Evolutionary conservation across 2,797 vertebrate species (phyloP).

Genomic region (Chrosomus eos): DNA sequence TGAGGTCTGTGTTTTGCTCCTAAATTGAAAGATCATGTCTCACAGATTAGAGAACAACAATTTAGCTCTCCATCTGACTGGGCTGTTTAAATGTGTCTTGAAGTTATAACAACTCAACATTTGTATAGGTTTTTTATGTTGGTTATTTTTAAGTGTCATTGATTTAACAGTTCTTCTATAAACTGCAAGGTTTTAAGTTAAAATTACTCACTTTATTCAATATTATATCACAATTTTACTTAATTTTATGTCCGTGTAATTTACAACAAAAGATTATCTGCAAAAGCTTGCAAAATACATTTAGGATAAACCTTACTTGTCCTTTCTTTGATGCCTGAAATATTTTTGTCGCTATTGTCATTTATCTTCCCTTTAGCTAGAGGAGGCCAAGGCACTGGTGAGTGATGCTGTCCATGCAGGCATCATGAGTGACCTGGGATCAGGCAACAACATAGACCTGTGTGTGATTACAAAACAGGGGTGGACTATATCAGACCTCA

Average conservation of each 20-base stretch:
- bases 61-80: background rate
- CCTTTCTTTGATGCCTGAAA: background rate
- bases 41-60: too few relatives aligned
- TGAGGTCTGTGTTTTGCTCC: background rate
- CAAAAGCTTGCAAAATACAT: background rate
- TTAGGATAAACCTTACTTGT: background rate
- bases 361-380: slow-evolving; percentile 74
- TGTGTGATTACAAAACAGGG: slow-evolving; percentile 87
- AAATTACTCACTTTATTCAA: too few relatives aligned
- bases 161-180: background rate
- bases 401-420: slow-evolving; percentile 85
- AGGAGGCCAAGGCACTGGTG: slow-evolving; percentile 87
- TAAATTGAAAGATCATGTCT: background rate
- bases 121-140: too few relatives aligned
- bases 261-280: background rate
- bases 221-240: background rate
- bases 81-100: too few relatives aligned
- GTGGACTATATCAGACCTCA: slow-evolving; percentile 90
- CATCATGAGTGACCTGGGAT: slow-evolving; percentile 90
- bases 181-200: background rate
- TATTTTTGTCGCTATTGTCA: background rate
- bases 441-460: slow-evolving; percentile 91
- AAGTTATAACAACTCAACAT: too few relatives aligned
- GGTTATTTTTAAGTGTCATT: too few relatives aligned
- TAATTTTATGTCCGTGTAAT: background rate